Base-by-base conservation (phyloP, 2,888 invertebrate genomes). In the Leucophenga montana region DNA sequence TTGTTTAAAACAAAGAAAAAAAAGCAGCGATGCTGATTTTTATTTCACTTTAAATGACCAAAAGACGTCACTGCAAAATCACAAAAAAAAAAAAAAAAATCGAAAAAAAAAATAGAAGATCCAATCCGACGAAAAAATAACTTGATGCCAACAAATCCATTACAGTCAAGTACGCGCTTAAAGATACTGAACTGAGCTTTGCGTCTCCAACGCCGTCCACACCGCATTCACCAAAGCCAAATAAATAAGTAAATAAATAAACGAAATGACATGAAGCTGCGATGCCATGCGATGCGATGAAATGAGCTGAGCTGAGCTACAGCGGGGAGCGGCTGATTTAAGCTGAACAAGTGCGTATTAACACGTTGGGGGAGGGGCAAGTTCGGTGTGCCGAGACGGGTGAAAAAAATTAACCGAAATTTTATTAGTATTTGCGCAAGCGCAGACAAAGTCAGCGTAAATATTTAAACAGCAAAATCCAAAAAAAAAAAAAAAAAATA, bases 371-470 rank as follows among this genome's bases (percentile, higher is more conserved):
- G 9, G 13, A 50, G 16, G n/a, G n/a, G n/a, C n/a, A n/a, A n/a
- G n/a, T n/a, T n/a, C n/a, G n/a, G n/a, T n/a, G n/a, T n/a, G n/a
- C n/a, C 18, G 50, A 54, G n/a, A 65, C n/a, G 80, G 73, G 82
- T 82, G 48, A 75, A 78, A 78, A 84, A 85, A 85, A 86, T 85
- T 85, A 85, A 85, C 87, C 85, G 80, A 87, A 88, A 86, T 87
- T 87, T 86, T 87, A 86, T 86, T 85, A 84, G 83, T 88, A 84
- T 88, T 88, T 84, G 83, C 85, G 81, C 84, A 82, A 82, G 83
- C 85, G 81, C 81, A 85, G 85, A 76, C 81, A 79, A 83, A 85
- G 85, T 79, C 77, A 82, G 76, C 71, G 75, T 70, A 82, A 85
- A 82, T 82, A 82, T 82, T 82, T 82, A 78, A 84, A 75, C 68